Conservation (phyloP, 2,888 invertebrate species). For the Heliconius hortense region DNA sequence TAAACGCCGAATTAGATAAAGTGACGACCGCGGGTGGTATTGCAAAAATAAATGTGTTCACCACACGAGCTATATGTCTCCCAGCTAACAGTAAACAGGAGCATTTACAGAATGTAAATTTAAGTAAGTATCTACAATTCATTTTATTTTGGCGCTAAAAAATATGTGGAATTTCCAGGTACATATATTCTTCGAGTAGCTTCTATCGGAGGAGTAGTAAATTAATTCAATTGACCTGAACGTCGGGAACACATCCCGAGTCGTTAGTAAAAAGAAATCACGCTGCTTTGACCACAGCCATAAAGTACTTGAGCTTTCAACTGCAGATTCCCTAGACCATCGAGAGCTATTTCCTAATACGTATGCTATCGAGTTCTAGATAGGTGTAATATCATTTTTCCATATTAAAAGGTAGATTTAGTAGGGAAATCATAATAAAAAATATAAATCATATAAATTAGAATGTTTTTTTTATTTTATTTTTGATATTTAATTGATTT, state of each 20-base stretch:
- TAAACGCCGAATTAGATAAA: slow-evolving; percentile 74
- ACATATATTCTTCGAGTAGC: not conserved
- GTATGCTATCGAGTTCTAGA: slow-evolving; percentile 65
- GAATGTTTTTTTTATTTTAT: not conserved
- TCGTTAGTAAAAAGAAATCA: slow-evolving; percentile 44
- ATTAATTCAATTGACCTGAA: slow-evolving; percentile 41
- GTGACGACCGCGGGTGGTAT: slow-evolving; percentile 49
- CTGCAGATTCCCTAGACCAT: slow-evolving; percentile 53
- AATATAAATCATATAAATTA: not conserved
- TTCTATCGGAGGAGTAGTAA: slow-evolving; percentile 31
- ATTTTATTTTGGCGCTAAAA: not conserved
- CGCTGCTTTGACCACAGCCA: slow-evolving; percentile 45
- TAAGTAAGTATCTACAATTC: not conserved
- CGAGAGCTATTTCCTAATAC: slow-evolving; percentile 60
- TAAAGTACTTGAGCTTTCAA: slow-evolving; percentile 49
- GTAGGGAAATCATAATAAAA: not conserved
- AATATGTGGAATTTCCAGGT: slow-evolving; percentile 13
- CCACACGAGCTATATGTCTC: slow-evolving; percentile 25
- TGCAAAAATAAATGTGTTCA: slow-evolving; percentile 38
- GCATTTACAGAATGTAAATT: not conserved
- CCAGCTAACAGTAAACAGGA: not conserved
- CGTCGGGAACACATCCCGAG: slow-evolving; percentile 38
- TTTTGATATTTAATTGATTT: not conserved
- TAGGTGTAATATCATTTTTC: slow-evolving; percentile 57
- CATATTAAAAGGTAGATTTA: not conserved